A percentile compares a stretch with the other conserved stretches of the same genome.
These are phyloP conservation scores for Drosophila arawakana DNA, from an alignment of 1,140 invertebrate genomes.

Conservation along the genomic window DNA sequence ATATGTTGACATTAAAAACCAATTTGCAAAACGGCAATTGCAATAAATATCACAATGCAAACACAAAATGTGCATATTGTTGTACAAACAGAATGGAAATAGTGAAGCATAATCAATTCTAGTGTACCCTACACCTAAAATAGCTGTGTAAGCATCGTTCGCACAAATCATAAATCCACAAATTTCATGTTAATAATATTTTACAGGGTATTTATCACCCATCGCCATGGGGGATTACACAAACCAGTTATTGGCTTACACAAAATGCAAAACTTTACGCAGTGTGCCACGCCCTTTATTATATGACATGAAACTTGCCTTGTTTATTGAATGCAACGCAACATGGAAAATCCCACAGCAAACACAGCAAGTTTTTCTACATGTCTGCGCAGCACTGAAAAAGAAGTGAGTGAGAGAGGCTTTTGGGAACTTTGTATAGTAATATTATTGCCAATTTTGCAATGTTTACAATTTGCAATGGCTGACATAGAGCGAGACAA, in stretches of 20 bases:
- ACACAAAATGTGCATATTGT: constrained; percentile 16
- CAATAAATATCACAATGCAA: constrained; percentile 45
- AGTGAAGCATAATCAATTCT: neutral
- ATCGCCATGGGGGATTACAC: neutral
- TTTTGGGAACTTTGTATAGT: constrained; percentile 30
- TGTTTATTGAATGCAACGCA: constrained; percentile 17
- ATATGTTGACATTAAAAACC: constrained; percentile 56
- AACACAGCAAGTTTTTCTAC: constrained; percentile 13
- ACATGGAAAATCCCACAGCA: constrained; percentile 3
- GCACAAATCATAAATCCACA: neutral
- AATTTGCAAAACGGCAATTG: constrained; percentile 44
- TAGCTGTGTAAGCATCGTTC: neutral
- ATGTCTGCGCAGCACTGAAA: neutral
- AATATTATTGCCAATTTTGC: constrained; percentile 72
- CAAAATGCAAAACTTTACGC: constrained; percentile 14
- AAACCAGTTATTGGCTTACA: constrained; percentile 3
- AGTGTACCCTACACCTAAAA: constrained; percentile 7
- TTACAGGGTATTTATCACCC: neutral
- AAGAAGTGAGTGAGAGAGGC: too few species aligned
- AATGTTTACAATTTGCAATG: constrained; percentile 70
- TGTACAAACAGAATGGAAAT: neutral
- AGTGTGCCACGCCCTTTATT: constrained; percentile 7
- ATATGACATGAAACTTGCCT: neutral
- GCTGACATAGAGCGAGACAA: constrained; percentile 28
- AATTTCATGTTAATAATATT: neutral